Evolutionary conservation across 2,888 invertebrate genomes (phyloP), one percentile per base, ranked within the genome.

Genomic region (Atethmia centrago): DNA sequence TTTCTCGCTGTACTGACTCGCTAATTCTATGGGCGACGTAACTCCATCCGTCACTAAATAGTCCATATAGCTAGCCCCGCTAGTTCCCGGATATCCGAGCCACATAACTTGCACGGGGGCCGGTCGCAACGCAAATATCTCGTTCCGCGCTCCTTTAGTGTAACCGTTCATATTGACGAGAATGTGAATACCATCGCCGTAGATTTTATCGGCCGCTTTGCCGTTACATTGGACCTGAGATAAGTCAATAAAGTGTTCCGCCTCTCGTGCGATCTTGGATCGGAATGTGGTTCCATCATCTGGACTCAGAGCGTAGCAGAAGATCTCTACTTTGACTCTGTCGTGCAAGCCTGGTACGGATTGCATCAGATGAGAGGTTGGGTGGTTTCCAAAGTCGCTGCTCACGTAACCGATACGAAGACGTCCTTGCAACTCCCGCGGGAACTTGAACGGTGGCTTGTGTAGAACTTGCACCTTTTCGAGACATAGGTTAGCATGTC

Each of bases 141-240:
- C 99, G 95, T 99, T 99, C 68, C 99, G 97, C 0, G 99, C 99
- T 0, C 99, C 99, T 94, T 99, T 99, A 0, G 99, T 99, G 92
- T 99, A 99, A 0, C 99, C 99, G 92, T 99, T 99, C 99, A 99
- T 99, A 94, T 99, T 99, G 5, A 99, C 99, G 67, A 99, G 97
- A 92, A 99, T 98, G 91, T 99, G 98, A 91, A 99, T 99, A 42
- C 99, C 99, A 93, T 99, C 99, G 4, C 97, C 96, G 92, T 99
- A 97, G 82, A 99, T 99, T 85, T 98, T 97, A 94, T 99, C 99
- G 0, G 99, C 99, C 0, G 99, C 99, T 95, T 99, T 99, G 3
- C 99, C 99, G 94, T 99, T 99, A 95, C 99, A 99, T 0, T 98
- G 98, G 58, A 99, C 97, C 93, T 98, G 98, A 1, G 99, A 99